These are phyloP conservation scores for Phasia obesa DNA, from an alignment of 2,888 invertebrate species.

Conservation along the genomic window DNA sequence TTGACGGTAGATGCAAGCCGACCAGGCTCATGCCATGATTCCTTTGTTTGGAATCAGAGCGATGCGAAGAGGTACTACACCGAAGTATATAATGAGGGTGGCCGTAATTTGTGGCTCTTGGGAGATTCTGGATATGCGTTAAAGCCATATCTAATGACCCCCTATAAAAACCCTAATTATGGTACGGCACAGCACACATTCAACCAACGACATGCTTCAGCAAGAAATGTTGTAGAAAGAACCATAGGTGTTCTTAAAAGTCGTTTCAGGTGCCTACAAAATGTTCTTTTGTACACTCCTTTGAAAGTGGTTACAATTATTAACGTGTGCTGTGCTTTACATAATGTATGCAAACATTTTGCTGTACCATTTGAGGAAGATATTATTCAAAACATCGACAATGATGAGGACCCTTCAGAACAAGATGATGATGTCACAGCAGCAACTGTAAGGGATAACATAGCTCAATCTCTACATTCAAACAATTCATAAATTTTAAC, in stretches of 20 bases:
- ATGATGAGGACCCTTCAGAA: not conserved
- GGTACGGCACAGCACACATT: too few relatives aligned
- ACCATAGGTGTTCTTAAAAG: too few relatives aligned
- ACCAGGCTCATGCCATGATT: too few relatives aligned
- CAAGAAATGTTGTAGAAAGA: too few relatives aligned
- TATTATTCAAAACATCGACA: not conserved
- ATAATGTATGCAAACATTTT: conserved; percentile 12
- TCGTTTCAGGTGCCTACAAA: too few relatives aligned
- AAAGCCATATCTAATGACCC: too few relatives aligned
- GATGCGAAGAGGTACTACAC: too few relatives aligned
- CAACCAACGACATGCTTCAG: too few relatives aligned
- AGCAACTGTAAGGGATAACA: not conserved
- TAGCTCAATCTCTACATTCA: not conserved
- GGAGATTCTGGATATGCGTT: too few relatives aligned
- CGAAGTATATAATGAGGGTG: conserved; percentile 7
- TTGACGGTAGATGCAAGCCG: too few relatives aligned
- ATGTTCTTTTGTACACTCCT: conserved; percentile 17
- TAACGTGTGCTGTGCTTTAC: conserved; percentile 19
- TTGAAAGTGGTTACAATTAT: conserved; percentile 10
- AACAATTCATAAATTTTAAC: conserved; percentile 4
- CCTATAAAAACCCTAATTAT: too few relatives aligned
- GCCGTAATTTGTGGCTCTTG: not conserved
- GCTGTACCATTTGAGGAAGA: conserved; percentile 1
- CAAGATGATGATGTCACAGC: conserved; percentile 1
- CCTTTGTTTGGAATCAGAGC: too few relatives aligned